A percentile compares a stretch with the other conserved stretches of the same genome.
Evolutionary conservation across 1,140 invertebrate genomes (phyloP).

Genomic region (Paralvinella palmiformis): DNA sequence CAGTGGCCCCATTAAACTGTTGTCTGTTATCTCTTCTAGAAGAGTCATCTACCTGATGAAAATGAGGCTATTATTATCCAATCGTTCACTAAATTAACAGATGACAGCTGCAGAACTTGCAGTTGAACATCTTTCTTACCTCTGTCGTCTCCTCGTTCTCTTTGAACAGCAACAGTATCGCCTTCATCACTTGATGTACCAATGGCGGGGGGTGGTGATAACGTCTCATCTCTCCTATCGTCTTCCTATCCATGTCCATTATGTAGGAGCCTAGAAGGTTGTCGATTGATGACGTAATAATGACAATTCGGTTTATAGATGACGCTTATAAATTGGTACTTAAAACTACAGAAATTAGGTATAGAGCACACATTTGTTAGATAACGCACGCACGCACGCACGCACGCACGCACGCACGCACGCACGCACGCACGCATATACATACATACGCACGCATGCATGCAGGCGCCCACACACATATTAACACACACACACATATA

Average conservation of each 20-base stretch:
- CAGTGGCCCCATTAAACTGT: too few species aligned
- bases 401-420: background rate
- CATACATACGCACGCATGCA: background rate
- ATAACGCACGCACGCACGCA: background rate
- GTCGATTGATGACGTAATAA: background rate
- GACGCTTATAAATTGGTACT: background rate
- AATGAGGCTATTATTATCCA: too few species aligned
- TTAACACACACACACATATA: conserved; percentile 1
- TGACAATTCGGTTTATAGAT: background rate
- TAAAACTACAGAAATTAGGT: background rate
- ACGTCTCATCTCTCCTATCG: conserved; percentile 19
- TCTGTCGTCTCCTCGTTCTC: conserved; percentile 19
- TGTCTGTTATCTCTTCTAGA: too few species aligned
- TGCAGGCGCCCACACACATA: background rate
- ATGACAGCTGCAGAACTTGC: too few species aligned
- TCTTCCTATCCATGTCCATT: conserved; percentile 19
- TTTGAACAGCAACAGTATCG: conserved; percentile 11
- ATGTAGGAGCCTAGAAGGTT: background rate
- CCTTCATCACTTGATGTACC: conserved; percentile 17
- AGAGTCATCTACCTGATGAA: too few species aligned
- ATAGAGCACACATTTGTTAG: background rate
- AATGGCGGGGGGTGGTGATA: conserved; percentile 7
- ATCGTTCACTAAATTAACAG: too few species aligned
- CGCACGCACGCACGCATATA: background rate
- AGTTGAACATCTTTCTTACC: too few species aligned